phyloP scores from a whole-genome alignment of 2,888 invertebrate species.

The Listrodromus nycthemerus region DNA sequence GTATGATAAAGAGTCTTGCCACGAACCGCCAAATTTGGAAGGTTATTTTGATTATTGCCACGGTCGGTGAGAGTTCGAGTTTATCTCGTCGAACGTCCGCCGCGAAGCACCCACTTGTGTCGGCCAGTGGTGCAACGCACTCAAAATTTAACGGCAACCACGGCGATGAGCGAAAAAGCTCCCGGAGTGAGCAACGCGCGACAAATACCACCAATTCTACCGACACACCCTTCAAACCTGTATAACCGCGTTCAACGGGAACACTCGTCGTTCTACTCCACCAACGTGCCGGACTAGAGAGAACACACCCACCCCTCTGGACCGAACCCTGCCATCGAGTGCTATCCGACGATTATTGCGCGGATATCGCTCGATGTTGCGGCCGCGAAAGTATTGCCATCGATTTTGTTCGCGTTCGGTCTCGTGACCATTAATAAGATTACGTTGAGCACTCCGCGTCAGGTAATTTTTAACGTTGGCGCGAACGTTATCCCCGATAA shows the following conservation, averaged over 20 bases:
- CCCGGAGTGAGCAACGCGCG: background rate
- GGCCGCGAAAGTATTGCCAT: conserved; percentile 14
- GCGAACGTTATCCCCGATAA: too few species aligned
- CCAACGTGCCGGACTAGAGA: background rate
- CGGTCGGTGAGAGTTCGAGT: background rate
- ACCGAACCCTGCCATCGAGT: background rate
- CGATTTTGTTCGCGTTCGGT: conserved; percentile 9
- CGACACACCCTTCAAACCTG: conserved; percentile 33
- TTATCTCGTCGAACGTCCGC: background rate
- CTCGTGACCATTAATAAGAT: background rate
- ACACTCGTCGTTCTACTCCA: conserved; percentile 32
- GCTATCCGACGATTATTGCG: conserved; percentile 45
- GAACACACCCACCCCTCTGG: background rate
- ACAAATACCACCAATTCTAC: conserved; percentile 27
- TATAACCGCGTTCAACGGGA: conserved; percentile 39
- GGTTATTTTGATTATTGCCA: conserved; percentile 13
- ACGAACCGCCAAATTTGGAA: background rate
- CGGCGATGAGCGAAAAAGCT: conserved; percentile 13
- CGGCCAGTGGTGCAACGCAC: background rate
- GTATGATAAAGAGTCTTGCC: conserved; percentile 5
- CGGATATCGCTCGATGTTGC: conserved; percentile 20
- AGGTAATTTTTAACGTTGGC: background rate
- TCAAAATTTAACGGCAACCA: conserved; percentile 8
- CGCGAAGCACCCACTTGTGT: background rate
- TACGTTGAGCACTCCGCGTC: background rate